Evolutionary conservation across 2,888 invertebrate genomes (phyloP).

Genomic region (Phaonia tiefii): DNA sequence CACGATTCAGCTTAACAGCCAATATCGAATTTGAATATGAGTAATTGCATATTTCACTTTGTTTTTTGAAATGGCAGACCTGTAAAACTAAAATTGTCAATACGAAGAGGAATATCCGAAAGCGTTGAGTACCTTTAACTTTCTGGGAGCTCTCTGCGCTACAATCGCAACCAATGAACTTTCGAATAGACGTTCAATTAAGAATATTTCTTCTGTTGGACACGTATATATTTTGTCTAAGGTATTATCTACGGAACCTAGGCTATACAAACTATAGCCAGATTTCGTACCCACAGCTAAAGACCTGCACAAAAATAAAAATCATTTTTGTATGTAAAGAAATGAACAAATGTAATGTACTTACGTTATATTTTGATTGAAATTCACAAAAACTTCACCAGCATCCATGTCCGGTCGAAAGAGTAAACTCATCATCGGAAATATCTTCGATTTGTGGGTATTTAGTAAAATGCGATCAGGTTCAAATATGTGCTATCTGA

Average conservation of each 20-base stretch:
- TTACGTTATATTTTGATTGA: conserved; percentile 99
- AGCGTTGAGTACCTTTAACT: conserved; percentile 77
- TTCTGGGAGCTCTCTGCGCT: conserved; percentile 93
- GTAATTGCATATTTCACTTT: conserved; percentile 98
- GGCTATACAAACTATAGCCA: conserved; percentile 94
- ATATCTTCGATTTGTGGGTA: background rate
- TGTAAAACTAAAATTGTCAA: conserved; percentile 82
- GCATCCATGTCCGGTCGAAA: conserved; percentile 82
- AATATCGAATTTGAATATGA: conserved; percentile 96
- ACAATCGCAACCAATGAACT: conserved; percentile 98
- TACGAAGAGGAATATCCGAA: conserved; percentile 83
- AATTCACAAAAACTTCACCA: conserved; percentile 96
- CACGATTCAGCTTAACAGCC: conserved; percentile 96
- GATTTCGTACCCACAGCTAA: conserved; percentile 95
- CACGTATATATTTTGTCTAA: conserved; percentile 95
- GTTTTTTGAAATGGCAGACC: conserved; percentile 98
- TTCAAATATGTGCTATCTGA: background rate
- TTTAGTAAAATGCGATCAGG: background rate
- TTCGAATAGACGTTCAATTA: conserved; percentile 97
- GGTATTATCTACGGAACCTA: conserved; percentile 88
- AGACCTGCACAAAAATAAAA: conserved; percentile 83
- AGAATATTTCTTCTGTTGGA: conserved; percentile 91
- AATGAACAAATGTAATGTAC: conserved; percentile 79
- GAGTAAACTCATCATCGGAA: conserved; percentile 76
- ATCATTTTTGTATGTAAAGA: background rate